Percentiles rank a stretch among this genome's conserved stretches.
These are phyloP conservation scores for Pomatorhinus ruficollis DNA, from an alignment of 2,113 vertebrate genomes.

Conservation along the genomic window DNA sequence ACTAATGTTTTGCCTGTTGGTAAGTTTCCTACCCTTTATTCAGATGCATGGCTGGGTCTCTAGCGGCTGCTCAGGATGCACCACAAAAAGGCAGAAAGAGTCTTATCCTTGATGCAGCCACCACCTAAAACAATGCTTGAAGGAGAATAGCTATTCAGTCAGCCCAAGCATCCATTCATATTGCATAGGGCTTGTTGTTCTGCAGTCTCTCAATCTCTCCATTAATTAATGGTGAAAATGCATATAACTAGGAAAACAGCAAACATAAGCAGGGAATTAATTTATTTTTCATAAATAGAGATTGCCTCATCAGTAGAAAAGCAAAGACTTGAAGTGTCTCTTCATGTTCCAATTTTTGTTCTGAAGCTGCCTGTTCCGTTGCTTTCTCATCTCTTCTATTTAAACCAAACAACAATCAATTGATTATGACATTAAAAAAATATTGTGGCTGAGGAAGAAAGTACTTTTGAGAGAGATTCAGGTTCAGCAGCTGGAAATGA, in stretches of 20 bases:
- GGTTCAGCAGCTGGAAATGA: slow-evolving; percentile 70
- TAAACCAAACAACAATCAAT: slow-evolving; percentile 69
- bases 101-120: slow-evolving; percentile 54
- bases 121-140: slow-evolving; percentile 34
- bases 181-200: slow-evolving; percentile 32
- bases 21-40: neutral
- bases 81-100: slow-evolving; percentile 12
- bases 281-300: slow-evolving; percentile 68
- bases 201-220: slow-evolving; percentile 44
- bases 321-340: slow-evolving; percentile 65
- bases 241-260: slow-evolving; percentile 57
- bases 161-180: slow-evolving; percentile 38
- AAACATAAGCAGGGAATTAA: slow-evolving; percentile 59
- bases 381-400: slow-evolving; percentile 59
- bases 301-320: slow-evolving; percentile 53
- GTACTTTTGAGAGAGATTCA: slow-evolving; percentile 74
- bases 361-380: slow-evolving; percentile 56
- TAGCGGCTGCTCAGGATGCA: neutral
- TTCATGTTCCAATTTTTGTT: slow-evolving; percentile 72
- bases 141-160: slow-evolving; percentile 43
- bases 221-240: slow-evolving; percentile 71
- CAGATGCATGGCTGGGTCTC: neutral
- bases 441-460: slow-evolving; percentile 54
- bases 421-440: slow-evolving; percentile 71
- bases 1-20: neutral